Base-by-base conservation (phyloP, 2,797 vertebrate genomes). In the Choloepus didactylus region DNA sequence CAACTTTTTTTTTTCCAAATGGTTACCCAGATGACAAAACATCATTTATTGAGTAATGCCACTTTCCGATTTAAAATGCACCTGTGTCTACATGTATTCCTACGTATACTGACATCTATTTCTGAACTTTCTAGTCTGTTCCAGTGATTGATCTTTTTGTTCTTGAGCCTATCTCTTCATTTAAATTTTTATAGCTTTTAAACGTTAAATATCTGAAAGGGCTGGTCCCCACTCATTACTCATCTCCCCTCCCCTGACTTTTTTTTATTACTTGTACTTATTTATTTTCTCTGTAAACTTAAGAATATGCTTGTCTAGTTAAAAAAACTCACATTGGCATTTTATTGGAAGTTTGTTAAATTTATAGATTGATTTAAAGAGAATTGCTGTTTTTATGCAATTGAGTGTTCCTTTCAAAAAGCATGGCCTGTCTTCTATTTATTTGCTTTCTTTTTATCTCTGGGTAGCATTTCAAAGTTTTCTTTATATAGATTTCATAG, bases 311-410 rank as follows among this genome's bases (percentile, higher is more conserved):
- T 94, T 94, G 41, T 84, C 31, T 89, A 64, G 14, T 84, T 84
- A 49, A 91, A 92, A 75, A 70, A 80, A 89, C 49, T 70, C 12
- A 51, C 29, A 76, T 69, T 93, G 84, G 23, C 69, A 66, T 94
- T 95, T 96, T 93, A 89, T 72, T 96, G 56, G 41, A 86, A 86
- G n/a, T 46, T 27, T 72, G n/a, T 60, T 79, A 79, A 64, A 56
- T 94, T 82, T 93, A 77, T 89, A 91, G 76, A 64, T 89, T 82
- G 83, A 87, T 87, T 91, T 89, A 89, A 91, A 91, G 86, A 88
- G 15, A 93, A 31, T 31, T 44, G 64, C 44, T 89, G 29, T n/a
- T 89, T 92, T 95, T 69, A 35, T 64, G 67, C 41, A 84, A 69
- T 16, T 25, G 29, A 77, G 27, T 76, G 19, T 76, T 91, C 89